phyloP scores from a whole-genome alignment of 2,888 invertebrate genomes.

The Dryococelus australis region DNA sequence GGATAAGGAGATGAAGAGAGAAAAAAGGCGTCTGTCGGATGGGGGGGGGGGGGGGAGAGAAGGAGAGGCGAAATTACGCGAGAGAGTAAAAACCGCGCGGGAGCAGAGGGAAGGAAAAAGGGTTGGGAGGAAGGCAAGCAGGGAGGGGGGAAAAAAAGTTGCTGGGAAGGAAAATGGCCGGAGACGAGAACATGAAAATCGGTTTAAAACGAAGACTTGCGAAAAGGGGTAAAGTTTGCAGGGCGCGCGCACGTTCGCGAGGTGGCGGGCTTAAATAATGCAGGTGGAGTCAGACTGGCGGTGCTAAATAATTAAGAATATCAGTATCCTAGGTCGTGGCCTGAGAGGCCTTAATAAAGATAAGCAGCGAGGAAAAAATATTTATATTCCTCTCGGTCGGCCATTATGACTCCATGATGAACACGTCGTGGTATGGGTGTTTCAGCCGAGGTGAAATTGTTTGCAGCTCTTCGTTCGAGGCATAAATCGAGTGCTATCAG shows the following conservation, averaged over 20 bases:
- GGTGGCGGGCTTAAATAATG: not conserved
- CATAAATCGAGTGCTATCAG: not conserved
- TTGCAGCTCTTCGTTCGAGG: not conserved
- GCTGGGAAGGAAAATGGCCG: constrained; percentile 19
- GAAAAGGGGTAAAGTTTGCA: not conserved
- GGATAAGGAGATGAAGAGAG: constrained; percentile 21
- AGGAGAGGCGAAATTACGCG: constrained; percentile 16
- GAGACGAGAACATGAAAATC: constrained; percentile 21
- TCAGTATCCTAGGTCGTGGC: not conserved
- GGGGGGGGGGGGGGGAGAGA: constrained; percentile 11
- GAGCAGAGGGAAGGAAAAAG: not conserved
- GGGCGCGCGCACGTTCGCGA: not conserved
- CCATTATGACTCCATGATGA: not conserved
- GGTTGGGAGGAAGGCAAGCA: not conserved
- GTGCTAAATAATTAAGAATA: constrained; percentile 1
- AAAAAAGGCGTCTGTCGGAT: constrained; percentile 22
- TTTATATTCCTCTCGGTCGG: not conserved
- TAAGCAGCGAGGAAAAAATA: not conserved
- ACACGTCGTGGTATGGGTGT: not conserved
- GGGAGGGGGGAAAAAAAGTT: constrained; percentile 23
- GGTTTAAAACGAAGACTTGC: not conserved
- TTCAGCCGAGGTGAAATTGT: not conserved
- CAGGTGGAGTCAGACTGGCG: constrained; percentile 13
- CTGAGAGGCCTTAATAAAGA: not conserved
- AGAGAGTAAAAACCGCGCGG: constrained; percentile 1